Percentiles rank a stretch among this genome's conserved stretches.
These are phyloP conservation scores for Volucella zonaria DNA, from an alignment of 2,888 invertebrate genomes.

Conservation along the genomic window DNA sequence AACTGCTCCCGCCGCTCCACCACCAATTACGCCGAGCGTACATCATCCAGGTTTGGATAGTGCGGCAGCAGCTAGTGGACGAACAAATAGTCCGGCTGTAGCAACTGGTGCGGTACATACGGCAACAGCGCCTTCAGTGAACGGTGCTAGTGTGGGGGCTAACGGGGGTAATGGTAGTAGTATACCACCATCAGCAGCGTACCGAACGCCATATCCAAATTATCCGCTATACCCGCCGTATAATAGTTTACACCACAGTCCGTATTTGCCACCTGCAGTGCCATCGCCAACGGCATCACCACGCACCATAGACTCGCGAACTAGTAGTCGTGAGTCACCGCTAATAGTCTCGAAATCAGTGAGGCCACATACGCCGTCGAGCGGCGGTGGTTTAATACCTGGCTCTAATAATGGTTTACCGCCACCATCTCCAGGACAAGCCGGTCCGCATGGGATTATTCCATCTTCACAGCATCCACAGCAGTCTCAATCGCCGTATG, in stretches of 20 bases:
- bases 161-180: constrained; percentile 77
- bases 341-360: constrained; percentile 76
- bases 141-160: constrained; percentile 77
- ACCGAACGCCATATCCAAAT: constrained; percentile 82
- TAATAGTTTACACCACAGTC: constrained; percentile 89
- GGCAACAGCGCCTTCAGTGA: constrained; percentile 77
- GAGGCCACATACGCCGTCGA: constrained; percentile 76
- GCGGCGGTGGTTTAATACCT: constrained; percentile 64
- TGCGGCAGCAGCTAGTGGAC: constrained; percentile 80
- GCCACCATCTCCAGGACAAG: constrained; percentile 62
- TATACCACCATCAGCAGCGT: constrained; percentile 80
- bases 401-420: constrained; percentile 72
- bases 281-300: constrained; percentile 87
- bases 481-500: constrained; percentile 70
- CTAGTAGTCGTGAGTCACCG: constrained; percentile 77
- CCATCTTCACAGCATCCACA: constrained; percentile 54
- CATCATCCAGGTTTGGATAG: constrained; percentile 76
- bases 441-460: constrained; percentile 52
- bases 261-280: constrained; percentile 86
- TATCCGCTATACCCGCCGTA: constrained; percentile 90
- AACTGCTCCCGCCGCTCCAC: constrained; percentile 80
- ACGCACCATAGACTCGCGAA: constrained; percentile 84
- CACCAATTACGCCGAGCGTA: constrained; percentile 80
- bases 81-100: constrained; percentile 83
- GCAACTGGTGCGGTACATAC: constrained; percentile 76